phyloP scores from a whole-genome alignment of 2,797 vertebrate species.

The Erithacus rubecula region DNA sequence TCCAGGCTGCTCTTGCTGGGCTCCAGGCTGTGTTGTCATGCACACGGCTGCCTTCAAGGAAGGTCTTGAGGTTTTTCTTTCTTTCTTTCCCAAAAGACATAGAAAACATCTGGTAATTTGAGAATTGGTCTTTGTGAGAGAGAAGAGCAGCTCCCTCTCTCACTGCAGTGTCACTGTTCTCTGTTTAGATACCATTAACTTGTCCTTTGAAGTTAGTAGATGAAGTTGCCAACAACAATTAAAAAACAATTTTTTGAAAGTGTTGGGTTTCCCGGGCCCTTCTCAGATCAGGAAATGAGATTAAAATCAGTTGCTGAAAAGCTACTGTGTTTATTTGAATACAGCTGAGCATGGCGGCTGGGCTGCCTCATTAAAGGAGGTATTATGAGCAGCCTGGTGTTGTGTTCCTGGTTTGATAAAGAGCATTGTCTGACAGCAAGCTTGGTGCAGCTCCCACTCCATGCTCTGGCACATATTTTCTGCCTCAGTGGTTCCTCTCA shows the following conservation, averaged over 20 bases:
- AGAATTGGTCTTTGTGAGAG: slow-evolving; percentile 5
- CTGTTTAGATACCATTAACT: slow-evolving; percentile 47
- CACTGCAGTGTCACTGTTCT: not conserved
- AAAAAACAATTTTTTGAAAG: slow-evolving; percentile 33
- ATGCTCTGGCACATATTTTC: slow-evolving; percentile 56
- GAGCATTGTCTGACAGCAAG: slow-evolving; percentile 56
- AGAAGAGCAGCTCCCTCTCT: not conserved
- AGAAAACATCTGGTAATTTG: slow-evolving; percentile 39
- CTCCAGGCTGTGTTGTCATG: not conserved
- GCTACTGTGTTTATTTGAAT: slow-evolving; percentile 50
- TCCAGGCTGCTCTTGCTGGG: not conserved
- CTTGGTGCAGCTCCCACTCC: slow-evolving; percentile 36
- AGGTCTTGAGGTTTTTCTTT: not conserved
- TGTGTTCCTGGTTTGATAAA: slow-evolving; percentile 53
- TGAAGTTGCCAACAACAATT: slow-evolving; percentile 51
- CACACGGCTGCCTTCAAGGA: not conserved
- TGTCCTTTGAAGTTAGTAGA: slow-evolving; percentile 44
- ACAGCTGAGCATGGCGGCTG: not conserved
- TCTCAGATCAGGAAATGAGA: slow-evolving; percentile 59
- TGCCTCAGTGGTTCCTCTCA: slow-evolving; percentile 69
- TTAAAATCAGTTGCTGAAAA: slow-evolving; percentile 52
- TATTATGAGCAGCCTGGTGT: slow-evolving; percentile 41
- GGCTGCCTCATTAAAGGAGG: slow-evolving; percentile 56
- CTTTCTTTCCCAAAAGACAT: not conserved
- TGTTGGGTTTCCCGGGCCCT: slow-evolving; percentile 32